Evolutionary conservation across 1,140 invertebrate species (phyloP), one percentile per base, ranked within the genome.

Genomic region (Bombus superbus): DNA sequence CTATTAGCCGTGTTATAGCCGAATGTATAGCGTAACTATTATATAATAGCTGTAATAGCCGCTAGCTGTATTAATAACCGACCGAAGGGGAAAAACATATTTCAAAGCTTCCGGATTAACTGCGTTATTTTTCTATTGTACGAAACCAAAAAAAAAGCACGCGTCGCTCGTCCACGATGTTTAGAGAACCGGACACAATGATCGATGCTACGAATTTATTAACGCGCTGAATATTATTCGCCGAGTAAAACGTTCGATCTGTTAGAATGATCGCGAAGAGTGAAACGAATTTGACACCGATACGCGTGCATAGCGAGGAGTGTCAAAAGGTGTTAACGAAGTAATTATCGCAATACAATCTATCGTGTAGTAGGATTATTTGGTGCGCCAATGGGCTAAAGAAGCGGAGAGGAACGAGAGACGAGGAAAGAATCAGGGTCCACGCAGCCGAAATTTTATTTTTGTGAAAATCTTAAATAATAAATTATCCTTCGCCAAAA

Each of bases 261-360:
- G 28, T 35, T 32, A 64, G 57, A 66, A 13, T 35, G 71, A 82
- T 75, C 69, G 57, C 35, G 25, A 75, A 25, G 42, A 40, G 13
- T 35, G 28, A 73, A 35, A 75, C 5, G 18, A 38, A 32, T 59
- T 44, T 38, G 47, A 44, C 77, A 81, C 44, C 69, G 25, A 47
- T 28, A 35, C 18, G n/a, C 28, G 66, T 44, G 42, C 32, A 71
- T 2, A 40, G 69, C 35, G 4, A 18, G 28, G 18, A 11, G 73
- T 71, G 80, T 85, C 44, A 35, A 53, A 74, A 53, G 6, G 28
- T 85, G 86, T 88, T 91, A 88, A 92, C 59, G 44, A 92, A 90
- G 86, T 94, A 83, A 92, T 90, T 91, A 88, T 92, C 81, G 91
- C 90, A 91, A 92, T 92, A 91, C 89, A 87, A 90, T 82, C 84